Base-by-base conservation (phyloP, 1,140 invertebrate genomes). In the Phymastichus coffea region DNA sequence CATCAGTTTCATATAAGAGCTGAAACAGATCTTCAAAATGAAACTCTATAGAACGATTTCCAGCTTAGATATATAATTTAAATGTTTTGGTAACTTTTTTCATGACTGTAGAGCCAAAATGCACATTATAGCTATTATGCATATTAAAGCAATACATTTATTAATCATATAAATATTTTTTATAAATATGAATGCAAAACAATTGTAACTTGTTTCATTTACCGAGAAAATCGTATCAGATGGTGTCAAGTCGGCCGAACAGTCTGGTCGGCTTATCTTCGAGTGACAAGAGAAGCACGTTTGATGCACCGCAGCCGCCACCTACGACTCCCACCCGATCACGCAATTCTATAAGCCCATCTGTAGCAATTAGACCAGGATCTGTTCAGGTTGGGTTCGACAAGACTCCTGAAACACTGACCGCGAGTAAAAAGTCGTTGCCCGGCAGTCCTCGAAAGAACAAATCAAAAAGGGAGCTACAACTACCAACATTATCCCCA, bases 351-450 rank as follows among this genome's bases (percentile, higher is more conserved):
- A 40, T 62, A 8, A 62, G 66, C 22, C 55, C 64, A 2, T 33
- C 49, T 4, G 48, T 63, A 0, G 43, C 65, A 4, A 49, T 76
- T 15, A 76, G 72, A 10, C 70, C 75, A 15, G 61, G 65, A 66
- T 71, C 72, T 3, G 51, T 76, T 17, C 65, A 65, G 15, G 68
- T 66, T 20, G 68, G 72, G 56, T 54, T 79, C 41, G 70, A 70
- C 1, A 74, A 65, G 65, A 68, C 77, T 15, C 71, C 76, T 20
- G 70, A 76, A n/a, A 61, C n/a, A n/a, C n/a, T n/a, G n/a, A n/a
- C 67, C 59, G 6, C 53, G 6, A 22, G 62, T 3, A 71, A 63
- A 60, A 69, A 64, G n/a, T n/a, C n/a, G 61, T 57, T 25, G 17
- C 61, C 7, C 59, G 44, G 58, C 37, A 23, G 55, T 35, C 14